Percentiles rank a stretch among this genome's conserved stretches.
Conservation (phyloP, 2,797 vertebrate genomes). For the Helostoma temminkii region DNA sequence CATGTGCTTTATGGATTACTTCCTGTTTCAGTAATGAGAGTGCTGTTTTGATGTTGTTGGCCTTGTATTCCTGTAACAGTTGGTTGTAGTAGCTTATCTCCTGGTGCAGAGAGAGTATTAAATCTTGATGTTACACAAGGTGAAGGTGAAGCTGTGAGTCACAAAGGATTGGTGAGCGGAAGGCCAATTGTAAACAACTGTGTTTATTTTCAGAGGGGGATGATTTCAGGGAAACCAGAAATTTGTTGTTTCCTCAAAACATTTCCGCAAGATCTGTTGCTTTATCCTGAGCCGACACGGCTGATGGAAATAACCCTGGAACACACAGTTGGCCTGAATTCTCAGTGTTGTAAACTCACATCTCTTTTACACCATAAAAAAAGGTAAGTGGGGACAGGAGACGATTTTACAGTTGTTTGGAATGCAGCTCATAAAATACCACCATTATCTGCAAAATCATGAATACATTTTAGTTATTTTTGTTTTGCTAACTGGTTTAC, state of each 20-base stretch:
- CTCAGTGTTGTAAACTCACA: constrained; percentile 4
- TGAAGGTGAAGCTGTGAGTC: constrained; percentile 51
- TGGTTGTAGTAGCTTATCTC: constrained; percentile 70
- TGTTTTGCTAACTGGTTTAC: neutral
- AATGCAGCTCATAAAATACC: neutral
- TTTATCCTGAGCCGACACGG: constrained; percentile 46
- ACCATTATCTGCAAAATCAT: neutral
- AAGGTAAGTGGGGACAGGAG: neutral
- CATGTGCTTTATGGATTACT: constrained; percentile 57
- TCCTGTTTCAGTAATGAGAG: constrained; percentile 52
- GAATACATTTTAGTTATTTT: too few species aligned
- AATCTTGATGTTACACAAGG: constrained; percentile 57
- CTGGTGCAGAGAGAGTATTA: constrained; percentile 50
- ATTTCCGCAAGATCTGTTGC: constrained; percentile 17
- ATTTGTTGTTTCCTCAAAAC: constrained; percentile 23
- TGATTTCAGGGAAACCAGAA: constrained; percentile 42
- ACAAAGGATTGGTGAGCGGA: constrained; percentile 45
- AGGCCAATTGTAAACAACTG: constrained; percentile 45
- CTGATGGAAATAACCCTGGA: constrained; percentile 16
- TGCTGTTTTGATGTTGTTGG: constrained; percentile 22
- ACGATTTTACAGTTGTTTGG: neutral
- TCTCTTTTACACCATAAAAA: constrained; percentile 1
- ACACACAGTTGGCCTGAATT: constrained; percentile 4
- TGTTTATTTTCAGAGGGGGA: constrained; percentile 33
- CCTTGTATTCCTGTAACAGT: constrained; percentile 54